A percentile compares a stretch with the other conserved stretches of the same genome.
These are phyloP conservation scores for Limosa lapponica DNA, from an alignment of 2,797 vertebrate species.

Conservation along the genomic window DNA sequence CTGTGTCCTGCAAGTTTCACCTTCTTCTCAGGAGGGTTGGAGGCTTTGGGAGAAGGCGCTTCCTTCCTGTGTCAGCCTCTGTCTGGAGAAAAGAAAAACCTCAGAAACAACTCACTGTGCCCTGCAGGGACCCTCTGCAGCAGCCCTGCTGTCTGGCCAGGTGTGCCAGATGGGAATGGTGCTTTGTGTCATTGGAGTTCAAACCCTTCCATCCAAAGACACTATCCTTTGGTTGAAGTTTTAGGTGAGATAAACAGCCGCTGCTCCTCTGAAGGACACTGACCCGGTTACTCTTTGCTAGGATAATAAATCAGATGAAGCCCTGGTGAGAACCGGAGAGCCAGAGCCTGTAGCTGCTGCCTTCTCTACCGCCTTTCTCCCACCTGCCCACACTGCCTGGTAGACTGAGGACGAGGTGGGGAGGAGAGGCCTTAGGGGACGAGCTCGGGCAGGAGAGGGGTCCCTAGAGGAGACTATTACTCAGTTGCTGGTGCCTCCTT, in stretches of 20 bases:
- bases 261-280: neutral
- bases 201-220: neutral
- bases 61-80: neutral
- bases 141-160: neutral
- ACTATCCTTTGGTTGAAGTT: neutral
- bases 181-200: neutral
- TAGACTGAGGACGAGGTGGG: fast-evolving
- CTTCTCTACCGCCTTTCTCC: neutral
- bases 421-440: neutral
- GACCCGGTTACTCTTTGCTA: neutral
- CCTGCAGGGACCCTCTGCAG: neutral
- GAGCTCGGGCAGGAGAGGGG: neutral
- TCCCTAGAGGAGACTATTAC: neutral
- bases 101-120: neutral
- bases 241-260: neutral
- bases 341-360: neutral
- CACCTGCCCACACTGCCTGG: neutral
- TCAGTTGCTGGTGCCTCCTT: neutral
- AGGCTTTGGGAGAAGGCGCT: neutral
- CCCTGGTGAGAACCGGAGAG: neutral
- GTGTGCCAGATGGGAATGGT: neutral
- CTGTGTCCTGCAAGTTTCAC: neutral
- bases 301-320: neutral
- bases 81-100: neutral
- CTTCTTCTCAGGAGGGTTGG: neutral